A percentile compares a stretch with the other conserved stretches of the same genome.
These are phyloP conservation scores for Acipenser transmontanus DNA, from an alignment of 2,797 vertebrate species.

Conservation along the genomic window DNA sequence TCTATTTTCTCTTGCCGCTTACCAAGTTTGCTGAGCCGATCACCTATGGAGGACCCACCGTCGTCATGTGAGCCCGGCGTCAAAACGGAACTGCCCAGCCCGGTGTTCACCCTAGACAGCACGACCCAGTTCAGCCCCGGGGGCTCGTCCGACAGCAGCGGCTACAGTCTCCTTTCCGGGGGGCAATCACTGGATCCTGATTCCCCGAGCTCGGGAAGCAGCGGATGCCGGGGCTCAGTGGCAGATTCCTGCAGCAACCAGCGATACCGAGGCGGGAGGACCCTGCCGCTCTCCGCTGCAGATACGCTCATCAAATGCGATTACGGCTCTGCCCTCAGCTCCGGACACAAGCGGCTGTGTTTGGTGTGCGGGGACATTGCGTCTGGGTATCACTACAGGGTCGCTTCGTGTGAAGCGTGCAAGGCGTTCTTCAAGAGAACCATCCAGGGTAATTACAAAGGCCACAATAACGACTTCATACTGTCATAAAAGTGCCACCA, in stretches of 20 bases:
- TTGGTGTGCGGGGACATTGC: slow-evolving; percentile 65
- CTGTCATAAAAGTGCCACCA: no score
- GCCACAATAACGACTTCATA: no score
- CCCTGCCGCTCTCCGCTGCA: slow-evolving; percentile 15
- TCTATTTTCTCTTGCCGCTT: no score
- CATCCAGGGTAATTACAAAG: slow-evolving; percentile 52
- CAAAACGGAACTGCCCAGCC: slow-evolving; percentile 40
- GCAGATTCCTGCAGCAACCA: slow-evolving; percentile 15
- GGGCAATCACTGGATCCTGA: slow-evolving; percentile 32
- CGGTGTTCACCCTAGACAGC: slow-evolving; percentile 33
- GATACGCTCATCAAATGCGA: no score
- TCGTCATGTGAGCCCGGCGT: slow-evolving; percentile 38
- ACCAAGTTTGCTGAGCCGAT: slow-evolving; percentile 39
- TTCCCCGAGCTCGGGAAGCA: slow-evolving; percentile 38
- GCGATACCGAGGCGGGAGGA: slow-evolving; percentile 22
- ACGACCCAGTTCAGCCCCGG: slow-evolving; percentile 39
- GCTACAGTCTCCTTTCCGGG: slow-evolving; percentile 41
- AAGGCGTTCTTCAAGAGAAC: slow-evolving; percentile 72
- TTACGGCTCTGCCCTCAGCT: slow-evolving; percentile 31
- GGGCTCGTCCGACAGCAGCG: slow-evolving; percentile 46
- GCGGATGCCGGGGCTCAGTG: slow-evolving; percentile 1
- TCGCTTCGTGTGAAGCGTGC: slow-evolving; percentile 62
- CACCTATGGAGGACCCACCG: slow-evolving; percentile 33
- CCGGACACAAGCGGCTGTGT: slow-evolving; percentile 50
- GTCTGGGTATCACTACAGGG: slow-evolving; percentile 63